A percentile compares a stretch with the other conserved stretches of the same genome.
These are phyloP conservation scores for Melitaea athalia DNA, from an alignment of 2,888 invertebrate genomes.

Conservation along the genomic window DNA sequence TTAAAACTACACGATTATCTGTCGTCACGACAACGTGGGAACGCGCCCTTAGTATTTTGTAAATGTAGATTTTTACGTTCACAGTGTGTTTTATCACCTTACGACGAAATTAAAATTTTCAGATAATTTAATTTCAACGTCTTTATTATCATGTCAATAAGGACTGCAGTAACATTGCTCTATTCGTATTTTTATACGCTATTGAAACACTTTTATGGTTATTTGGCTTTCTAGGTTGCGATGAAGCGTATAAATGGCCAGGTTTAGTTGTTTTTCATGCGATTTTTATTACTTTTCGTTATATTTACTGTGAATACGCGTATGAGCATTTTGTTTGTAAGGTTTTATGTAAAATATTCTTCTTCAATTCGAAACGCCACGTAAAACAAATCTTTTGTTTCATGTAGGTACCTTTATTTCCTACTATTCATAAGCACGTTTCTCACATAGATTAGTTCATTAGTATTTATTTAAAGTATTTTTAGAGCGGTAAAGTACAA, in stretches of 20 bases:
- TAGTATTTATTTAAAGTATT: neutral
- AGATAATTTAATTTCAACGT: too few relatives aligned
- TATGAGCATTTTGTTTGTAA: neutral
- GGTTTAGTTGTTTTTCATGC: neutral
- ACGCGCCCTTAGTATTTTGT: too few relatives aligned
- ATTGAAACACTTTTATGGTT: slow-evolving; percentile 3
- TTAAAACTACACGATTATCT: too few relatives aligned
- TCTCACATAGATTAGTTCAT: neutral
- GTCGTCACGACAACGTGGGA: too few relatives aligned
- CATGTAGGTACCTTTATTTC: neutral
- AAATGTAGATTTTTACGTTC: too few relatives aligned
- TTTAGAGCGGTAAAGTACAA: too few relatives aligned
- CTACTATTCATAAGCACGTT: neutral
- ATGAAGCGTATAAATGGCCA: neutral
- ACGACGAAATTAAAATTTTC: too few relatives aligned
- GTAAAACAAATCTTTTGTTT: neutral
- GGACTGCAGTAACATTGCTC: neutral
- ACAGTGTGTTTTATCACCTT: too few relatives aligned
- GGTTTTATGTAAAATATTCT: neutral
- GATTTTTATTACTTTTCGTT: slow-evolving; percentile 6
- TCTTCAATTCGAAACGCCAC: slow-evolving; percentile 6
- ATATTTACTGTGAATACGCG: neutral
- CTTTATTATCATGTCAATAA: neutral
- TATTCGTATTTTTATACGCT: slow-evolving; percentile 2
- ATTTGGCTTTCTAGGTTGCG: slow-evolving; percentile 3